These are phyloP conservation scores for Drosophila acutilabella DNA, from an alignment of 2,888 invertebrate genomes.

Conservation along the genomic window DNA sequence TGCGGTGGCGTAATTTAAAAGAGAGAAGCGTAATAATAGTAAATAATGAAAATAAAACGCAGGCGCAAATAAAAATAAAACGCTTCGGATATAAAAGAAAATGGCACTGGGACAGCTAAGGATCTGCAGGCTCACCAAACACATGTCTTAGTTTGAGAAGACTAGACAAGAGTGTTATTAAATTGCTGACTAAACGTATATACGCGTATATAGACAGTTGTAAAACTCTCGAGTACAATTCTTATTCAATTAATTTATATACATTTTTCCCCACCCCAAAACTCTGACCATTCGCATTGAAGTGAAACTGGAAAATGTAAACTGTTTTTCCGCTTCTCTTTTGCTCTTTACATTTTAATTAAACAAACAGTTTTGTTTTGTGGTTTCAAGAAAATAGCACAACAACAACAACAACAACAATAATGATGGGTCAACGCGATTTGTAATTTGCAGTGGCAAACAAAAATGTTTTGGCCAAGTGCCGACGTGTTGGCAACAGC, in stretches of 20 bases:
- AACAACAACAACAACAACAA: conserved; percentile 11
- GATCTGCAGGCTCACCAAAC: not conserved
- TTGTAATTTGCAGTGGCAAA: conserved; percentile 70
- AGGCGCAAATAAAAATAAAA: conserved; percentile 57
- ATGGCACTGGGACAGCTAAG: conserved; percentile 51
- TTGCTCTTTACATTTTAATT: conserved; percentile 72
- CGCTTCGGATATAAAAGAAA: conserved; percentile 57
- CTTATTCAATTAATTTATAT: conserved; percentile 72
- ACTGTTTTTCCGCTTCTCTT: conserved; percentile 15
- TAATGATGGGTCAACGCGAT: conserved; percentile 62
- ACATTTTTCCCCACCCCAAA: conserved; percentile 16
- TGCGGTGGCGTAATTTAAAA: conserved; percentile 50
- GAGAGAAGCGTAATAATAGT: conserved; percentile 52
- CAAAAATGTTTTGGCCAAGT: conserved; percentile 69
- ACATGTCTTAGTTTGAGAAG: not conserved
- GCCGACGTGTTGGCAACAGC: conserved; percentile 74
- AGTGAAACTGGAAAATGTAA: conserved; percentile 8
- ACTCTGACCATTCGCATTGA: conserved; percentile 25
- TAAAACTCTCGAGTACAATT: conserved; percentile 40
- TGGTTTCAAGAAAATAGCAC: conserved; percentile 49
- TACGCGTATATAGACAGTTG: not conserved
- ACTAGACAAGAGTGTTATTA: conserved; percentile 31
- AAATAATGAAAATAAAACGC: conserved; percentile 53
- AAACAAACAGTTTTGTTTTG: conserved; percentile 71
- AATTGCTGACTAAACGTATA: conserved; percentile 36